A percentile compares a stretch with the other conserved stretches of the same genome.
Conservation (phyloP, 2,797 vertebrate species). For the Leucoraja ocellata region DNA sequence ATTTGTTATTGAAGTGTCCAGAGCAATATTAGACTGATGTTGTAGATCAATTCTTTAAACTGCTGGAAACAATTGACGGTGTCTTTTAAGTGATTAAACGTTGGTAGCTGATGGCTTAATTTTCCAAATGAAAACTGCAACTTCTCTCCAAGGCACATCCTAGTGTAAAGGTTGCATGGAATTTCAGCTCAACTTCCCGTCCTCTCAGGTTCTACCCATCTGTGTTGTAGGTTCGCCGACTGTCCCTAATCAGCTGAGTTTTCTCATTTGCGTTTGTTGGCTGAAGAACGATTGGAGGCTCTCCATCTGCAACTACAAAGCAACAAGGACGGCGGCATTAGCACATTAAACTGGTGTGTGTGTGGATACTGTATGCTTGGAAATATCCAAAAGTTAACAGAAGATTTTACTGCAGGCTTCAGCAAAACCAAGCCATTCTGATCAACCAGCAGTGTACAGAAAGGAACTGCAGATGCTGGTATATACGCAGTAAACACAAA, state of each 20-base stretch:
- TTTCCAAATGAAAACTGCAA: slow-evolving; percentile 17
- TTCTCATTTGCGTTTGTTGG: slow-evolving; percentile 72
- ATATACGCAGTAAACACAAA: too few relatives aligned
- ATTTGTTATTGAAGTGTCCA: background rate
- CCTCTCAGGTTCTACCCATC: slow-evolving; percentile 55
- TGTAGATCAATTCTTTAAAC: background rate
- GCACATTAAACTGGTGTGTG: background rate
- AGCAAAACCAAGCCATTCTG: background rate
- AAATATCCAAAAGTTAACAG: background rate
- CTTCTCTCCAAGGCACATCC: slow-evolving; percentile 11
- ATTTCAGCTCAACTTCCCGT: slow-evolving; percentile 1
- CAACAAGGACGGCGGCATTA: background rate
- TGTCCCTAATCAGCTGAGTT: slow-evolving; percentile 76
- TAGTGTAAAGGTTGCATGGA: background rate
- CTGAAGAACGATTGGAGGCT: slow-evolving; percentile 67
- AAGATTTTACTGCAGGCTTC: background rate
- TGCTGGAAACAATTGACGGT: background rate
- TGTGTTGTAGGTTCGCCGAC: slow-evolving; percentile 60
- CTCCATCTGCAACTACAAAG: slow-evolving; percentile 58
- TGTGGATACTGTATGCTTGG: too few relatives aligned
- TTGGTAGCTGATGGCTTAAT: background rate
- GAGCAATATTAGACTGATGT: background rate
- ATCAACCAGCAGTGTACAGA: background rate
- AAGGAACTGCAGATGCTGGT: too few relatives aligned
- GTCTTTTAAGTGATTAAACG: slow-evolving; percentile 20